These are phyloP conservation scores for Drosophila hamatofila DNA, from an alignment of 2,888 invertebrate genomes.

Conservation along the genomic window DNA sequence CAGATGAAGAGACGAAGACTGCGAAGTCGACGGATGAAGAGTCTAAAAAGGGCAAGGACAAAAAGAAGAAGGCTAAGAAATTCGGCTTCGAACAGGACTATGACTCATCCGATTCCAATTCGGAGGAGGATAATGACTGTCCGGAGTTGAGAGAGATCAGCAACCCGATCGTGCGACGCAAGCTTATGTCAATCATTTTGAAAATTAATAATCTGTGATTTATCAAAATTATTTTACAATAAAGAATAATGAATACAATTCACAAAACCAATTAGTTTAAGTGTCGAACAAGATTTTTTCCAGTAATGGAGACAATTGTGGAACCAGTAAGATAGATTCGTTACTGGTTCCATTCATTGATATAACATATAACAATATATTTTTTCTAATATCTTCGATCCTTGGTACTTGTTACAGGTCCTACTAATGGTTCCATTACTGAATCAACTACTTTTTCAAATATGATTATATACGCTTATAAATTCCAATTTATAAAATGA, in stretches of 20 bases:
- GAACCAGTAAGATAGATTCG: too few relatives aligned
- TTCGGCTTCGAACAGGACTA: not conserved
- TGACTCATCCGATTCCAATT: not conserved
- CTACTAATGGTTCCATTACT: not conserved
- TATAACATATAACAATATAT: too few relatives aligned
- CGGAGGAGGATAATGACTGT: not conserved
- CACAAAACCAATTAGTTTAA: too few relatives aligned
- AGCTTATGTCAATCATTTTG: conserved; percentile 10
- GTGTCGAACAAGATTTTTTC: too few relatives aligned
- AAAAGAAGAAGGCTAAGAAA: not conserved
- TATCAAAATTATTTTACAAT: not conserved
- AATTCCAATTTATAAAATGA: too few relatives aligned
- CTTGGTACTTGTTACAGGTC: not conserved
- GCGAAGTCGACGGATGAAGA: too few relatives aligned
- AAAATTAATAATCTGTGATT: conserved; percentile 25
- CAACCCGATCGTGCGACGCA: not conserved
- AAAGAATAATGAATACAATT: not conserved
- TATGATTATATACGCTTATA: too few relatives aligned
- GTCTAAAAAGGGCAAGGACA: not conserved
- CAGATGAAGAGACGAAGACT: not conserved
- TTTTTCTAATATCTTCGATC: too few relatives aligned
- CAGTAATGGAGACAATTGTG: too few relatives aligned
- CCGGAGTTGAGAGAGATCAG: not conserved
- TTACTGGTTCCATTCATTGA: too few relatives aligned
- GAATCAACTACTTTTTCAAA: not conserved